phyloP scores from a whole-genome alignment of 2,113 vertebrate genomes.

The Petroica traversi region DNA sequence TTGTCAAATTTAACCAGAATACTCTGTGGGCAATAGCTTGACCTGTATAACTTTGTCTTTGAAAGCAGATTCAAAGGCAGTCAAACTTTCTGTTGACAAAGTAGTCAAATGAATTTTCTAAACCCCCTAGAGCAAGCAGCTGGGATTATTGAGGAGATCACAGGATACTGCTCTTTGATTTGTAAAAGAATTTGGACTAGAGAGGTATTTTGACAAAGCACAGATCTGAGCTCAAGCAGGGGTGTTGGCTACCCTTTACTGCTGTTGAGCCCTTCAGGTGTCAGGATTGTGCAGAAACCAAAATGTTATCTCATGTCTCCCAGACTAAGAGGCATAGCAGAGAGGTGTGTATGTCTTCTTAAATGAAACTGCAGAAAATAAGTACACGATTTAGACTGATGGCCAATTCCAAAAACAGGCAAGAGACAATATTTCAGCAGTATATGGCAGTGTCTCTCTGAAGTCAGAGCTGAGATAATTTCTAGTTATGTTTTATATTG shows the following conservation, averaged over 20 bases:
- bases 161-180: neutral
- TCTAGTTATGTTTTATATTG: neutral
- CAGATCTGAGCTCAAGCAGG: neutral
- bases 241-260: neutral
- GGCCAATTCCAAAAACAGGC: neutral
- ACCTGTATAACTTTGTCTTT: slow-evolving; percentile 50
- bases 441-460: neutral
- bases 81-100: slow-evolving; percentile 36
- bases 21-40: neutral
- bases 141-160: slow-evolving; percentile 12
- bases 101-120: slow-evolving; percentile 15
- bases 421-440: neutral
- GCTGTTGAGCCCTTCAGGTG: neutral
- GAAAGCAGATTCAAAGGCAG: slow-evolving; percentile 49
- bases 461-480: neutral
- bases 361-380: neutral
- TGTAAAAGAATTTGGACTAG: neutral
- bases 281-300: neutral
- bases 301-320: neutral
- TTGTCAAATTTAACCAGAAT: slow-evolving; percentile 31
- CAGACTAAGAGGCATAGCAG: neutral
- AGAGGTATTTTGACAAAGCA: neutral
- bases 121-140: neutral
- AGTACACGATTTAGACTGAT: neutral
- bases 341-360: fast-evolving